These are phyloP conservation scores for Chrysolina oricalcia DNA, from an alignment of 2,888 invertebrate genomes.

Conservation along the genomic window DNA sequence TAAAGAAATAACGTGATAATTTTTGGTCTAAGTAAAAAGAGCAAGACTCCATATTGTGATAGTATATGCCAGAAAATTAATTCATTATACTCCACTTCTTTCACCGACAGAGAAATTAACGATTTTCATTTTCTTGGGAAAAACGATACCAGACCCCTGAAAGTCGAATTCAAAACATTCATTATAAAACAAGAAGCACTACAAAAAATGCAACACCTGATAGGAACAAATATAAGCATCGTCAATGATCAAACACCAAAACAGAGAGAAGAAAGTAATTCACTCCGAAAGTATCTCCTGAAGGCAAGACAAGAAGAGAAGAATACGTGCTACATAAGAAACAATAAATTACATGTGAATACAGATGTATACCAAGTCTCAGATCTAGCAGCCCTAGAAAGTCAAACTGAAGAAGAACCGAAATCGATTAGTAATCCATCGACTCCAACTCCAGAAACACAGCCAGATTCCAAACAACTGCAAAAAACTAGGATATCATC, in stretches of 20 bases:
- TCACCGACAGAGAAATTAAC: not conserved
- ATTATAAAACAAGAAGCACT: not conserved
- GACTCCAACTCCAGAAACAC: too few relatives aligned
- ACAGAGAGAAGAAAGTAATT: conserved; percentile 18
- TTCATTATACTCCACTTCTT: not conserved
- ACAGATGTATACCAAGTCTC: too few relatives aligned
- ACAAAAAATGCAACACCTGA: not conserved
- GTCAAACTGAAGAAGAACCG: too few relatives aligned
- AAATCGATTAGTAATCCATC: too few relatives aligned
- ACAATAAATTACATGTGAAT: not conserved
- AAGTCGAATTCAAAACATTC: not conserved
- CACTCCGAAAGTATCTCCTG: conserved; percentile 3
- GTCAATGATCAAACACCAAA: conserved; percentile 9
- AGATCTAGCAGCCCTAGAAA: too few relatives aligned
- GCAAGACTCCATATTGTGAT: not conserved
- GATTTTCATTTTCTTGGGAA: conserved; percentile 1
- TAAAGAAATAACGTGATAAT: conserved; percentile 6
- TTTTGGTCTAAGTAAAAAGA: not conserved
- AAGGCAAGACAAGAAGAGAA: conserved; percentile 1
- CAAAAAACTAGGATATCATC: not conserved
- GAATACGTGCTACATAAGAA: conserved; percentile 5
- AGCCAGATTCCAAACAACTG: not conserved
- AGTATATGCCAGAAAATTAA: not conserved
- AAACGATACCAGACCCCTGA: not conserved
- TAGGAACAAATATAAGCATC: not conserved